Base-by-base conservation (phyloP, 2,888 invertebrate genomes). In the Hecatera dysodea region DNA sequence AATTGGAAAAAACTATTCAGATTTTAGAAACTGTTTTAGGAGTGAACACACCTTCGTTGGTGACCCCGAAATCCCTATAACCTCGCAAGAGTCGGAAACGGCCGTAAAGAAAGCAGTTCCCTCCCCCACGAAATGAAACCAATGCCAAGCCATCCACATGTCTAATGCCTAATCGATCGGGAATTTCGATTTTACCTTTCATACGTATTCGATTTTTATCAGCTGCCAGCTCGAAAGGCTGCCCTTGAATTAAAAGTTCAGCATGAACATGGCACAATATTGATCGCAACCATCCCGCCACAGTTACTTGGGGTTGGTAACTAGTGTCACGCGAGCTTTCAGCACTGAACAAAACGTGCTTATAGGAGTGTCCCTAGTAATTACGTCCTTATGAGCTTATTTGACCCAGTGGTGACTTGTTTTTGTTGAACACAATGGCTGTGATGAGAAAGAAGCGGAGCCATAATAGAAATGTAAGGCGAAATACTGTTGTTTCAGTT, bases 311-410 rank as follows among this genome's bases (percentile, higher is more conserved):
- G 80, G 78, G 72, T 79, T 85, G 88, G 87, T 89, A 83, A 86
- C 86, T 77, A 85, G 85, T 86, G 93, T 89, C 94, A 94, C 94
- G 94, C 94, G 89, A 93, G 76, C 88, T 87, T 85, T 88, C 88
- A 88, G 89, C 90, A 81, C 87, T 85, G 82, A 83, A 82, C 80
- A 83, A 86, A 75, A 87, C 83, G 87, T 88, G 88, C 88, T 89
- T 84, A 78, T 86, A 88, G 91, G 90, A 89, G 91, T 89, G 91
- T 86, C 90, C 75, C 67, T 75, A 62, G 71, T 75, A 74, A 82
- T 75, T 76, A 80, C 68, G 79, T 84, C 60, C 72, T 64, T 72
- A 81, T 72, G 71, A 71, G 64, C 70, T 67, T 73, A 67, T 67
- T 66, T 69, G 73, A 81, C 64, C 66, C 61, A 55, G 69, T 66